phyloP scores from a whole-genome alignment of 2,888 invertebrate species.

The Baccha elongata region DNA sequence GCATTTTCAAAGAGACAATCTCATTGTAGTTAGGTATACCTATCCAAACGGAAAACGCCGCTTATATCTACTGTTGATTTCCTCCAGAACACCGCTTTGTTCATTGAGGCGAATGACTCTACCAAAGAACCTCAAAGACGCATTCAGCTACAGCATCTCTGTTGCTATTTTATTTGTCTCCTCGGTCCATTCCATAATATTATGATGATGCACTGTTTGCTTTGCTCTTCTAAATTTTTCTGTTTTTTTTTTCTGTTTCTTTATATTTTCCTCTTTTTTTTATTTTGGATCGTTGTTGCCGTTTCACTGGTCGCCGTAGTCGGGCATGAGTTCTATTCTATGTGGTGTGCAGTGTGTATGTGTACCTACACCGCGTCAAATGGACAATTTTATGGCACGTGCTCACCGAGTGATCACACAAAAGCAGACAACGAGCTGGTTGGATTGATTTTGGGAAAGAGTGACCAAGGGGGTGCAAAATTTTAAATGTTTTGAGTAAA shows the following conservation, averaged over 20 bases:
- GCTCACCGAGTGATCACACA: slow-evolving; percentile 78
- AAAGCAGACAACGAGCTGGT: slow-evolving; percentile 44
- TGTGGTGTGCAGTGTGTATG: not conserved
- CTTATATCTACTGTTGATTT: slow-evolving; percentile 10
- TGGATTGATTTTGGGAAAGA: too few relatives aligned
- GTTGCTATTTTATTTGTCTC: slow-evolving; percentile 4
- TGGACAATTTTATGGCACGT: slow-evolving; percentile 76
- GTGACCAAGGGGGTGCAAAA: too few relatives aligned
- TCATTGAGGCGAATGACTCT: not conserved
- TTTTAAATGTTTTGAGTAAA: slow-evolving; percentile 6
- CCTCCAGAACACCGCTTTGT: not conserved
- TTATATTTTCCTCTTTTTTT: slow-evolving; percentile 29
- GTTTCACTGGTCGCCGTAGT: slow-evolving; percentile 28
- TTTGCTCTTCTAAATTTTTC: slow-evolving; percentile 45
- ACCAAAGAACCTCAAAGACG: slow-evolving; percentile 6
- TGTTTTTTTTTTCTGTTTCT: slow-evolving; percentile 36
- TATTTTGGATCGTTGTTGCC: slow-evolving; percentile 38
- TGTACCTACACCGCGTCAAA: slow-evolving; percentile 64
- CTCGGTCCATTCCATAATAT: not conserved
- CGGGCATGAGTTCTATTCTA: too few relatives aligned
- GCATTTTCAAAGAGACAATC: slow-evolving; percentile 15
- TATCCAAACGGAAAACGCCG: not conserved
- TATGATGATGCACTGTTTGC: slow-evolving; percentile 2
- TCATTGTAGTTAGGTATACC: not conserved
- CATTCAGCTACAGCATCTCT: not conserved